Evolutionary conservation across 2,113 vertebrate species (phyloP), one percentile per base, ranked within the genome.

Genomic region (Brachyhypopomus occidentalis): DNA sequence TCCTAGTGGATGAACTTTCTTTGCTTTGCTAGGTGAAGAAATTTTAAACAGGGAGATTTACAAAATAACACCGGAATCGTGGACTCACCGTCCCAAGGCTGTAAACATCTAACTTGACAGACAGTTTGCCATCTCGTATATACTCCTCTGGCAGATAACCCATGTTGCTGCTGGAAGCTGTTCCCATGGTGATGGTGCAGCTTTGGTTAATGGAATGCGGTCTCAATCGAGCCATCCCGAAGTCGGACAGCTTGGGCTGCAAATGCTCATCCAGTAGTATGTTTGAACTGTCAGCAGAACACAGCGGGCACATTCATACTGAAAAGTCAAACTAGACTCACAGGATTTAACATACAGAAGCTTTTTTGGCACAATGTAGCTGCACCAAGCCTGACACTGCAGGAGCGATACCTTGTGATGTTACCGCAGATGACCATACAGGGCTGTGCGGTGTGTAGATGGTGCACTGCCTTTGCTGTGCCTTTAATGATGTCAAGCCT

Each of bases 61-160:
- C 19, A 41, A 41, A 19, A 48, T 45, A 8, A 30, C 27, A 23
- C 1, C 12, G 71, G n/a, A 30, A 17, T 25, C 6, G 5, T 48
- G 41, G 17, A 90, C 81, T 91, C 82, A 93, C 92, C 82, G 92
- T 92, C 75, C 92, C 89, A 72, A 95, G 90, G 86, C 94, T 94
- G 88, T 93, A 95, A 48, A 94, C 80, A 0, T 95, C 95, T 45
- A 94, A 89, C 83, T 91, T 92, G 60, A 86, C 22, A n/a, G 89
- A 94, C n/a, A 87, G 83, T 82, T 90, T 95, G 12, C 88, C 86
- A 52, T 88, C 89, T 19, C 94, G 89, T 79, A 94, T 84, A 81
- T 92, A 94, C 27, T 95, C 91, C 58, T 92, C 89, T 0, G 91
- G 92, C 84, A 93, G 83, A 77, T 93, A 94, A 83, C 87, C 94